Percentiles rank a stretch among this genome's conserved stretches.
Conservation (phyloP, 2,113 vertebrate species). For the Eupsittula cactorum region DNA sequence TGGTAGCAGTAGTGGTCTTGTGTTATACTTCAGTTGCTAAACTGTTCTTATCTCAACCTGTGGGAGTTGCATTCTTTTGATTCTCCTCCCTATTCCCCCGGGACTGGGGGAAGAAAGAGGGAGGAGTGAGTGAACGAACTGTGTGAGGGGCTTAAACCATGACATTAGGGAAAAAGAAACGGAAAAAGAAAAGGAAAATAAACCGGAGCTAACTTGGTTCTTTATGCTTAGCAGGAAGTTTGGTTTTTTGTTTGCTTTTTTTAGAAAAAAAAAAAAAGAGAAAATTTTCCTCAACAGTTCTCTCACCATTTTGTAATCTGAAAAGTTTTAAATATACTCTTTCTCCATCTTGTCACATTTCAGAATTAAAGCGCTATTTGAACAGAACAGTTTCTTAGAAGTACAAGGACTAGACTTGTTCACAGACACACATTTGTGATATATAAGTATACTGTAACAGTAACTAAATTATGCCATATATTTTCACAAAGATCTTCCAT, state of each 20-base stretch:
- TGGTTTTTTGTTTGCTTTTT: background rate
- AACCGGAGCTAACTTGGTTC: background rate
- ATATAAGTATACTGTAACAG: background rate
- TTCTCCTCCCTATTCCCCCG: no score
- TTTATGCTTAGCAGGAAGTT: background rate
- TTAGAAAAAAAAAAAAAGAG: background rate
- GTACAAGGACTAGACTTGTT: background rate
- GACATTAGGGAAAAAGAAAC: no score
- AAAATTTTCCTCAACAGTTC: background rate
- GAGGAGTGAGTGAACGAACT: no score
- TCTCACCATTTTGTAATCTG: background rate
- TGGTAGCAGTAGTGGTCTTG: no score
- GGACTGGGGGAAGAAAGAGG: no score
- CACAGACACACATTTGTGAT: background rate
- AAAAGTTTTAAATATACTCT: background rate
- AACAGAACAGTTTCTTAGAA: background rate
- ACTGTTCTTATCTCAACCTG: no score
- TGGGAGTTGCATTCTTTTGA: no score
- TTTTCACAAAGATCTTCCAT: background rate
- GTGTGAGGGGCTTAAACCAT: no score
- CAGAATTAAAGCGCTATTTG: background rate
- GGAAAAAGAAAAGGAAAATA: background rate
- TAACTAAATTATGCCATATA: background rate
- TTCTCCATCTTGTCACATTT: background rate
- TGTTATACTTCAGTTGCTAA: no score